Conservation (phyloP, 2,113 vertebrate genomes). For the Chlamydotis undulata region DNA sequence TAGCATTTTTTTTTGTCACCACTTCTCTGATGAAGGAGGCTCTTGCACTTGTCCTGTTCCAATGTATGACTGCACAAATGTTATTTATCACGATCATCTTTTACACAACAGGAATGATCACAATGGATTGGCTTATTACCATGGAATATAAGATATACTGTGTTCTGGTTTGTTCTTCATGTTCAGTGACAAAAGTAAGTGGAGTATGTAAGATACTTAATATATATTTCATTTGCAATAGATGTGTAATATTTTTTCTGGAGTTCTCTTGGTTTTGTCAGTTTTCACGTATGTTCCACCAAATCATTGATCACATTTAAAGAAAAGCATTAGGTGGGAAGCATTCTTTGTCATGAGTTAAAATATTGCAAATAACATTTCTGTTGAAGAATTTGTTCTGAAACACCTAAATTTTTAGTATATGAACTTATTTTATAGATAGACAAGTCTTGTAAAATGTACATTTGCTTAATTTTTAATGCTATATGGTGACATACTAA, state of each 20-base stretch:
- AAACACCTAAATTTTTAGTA: background rate
- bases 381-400: background rate
- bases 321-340: background rate
- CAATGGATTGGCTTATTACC: rapidly evolving
- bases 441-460: background rate
- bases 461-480: background rate
- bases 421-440: background rate
- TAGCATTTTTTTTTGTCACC: background rate
- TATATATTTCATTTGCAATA: background rate
- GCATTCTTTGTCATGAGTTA: background rate
- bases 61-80: background rate
- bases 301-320: rapidly evolving
- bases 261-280: background rate
- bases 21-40: background rate
- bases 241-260: background rate
- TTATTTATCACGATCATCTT: rapidly evolving
- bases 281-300: background rate
- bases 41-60: background rate
- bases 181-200: background rate
- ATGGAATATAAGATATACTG: rapidly evolving
- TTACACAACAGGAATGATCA: background rate
- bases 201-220: too few species aligned
- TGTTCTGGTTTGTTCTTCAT: background rate
- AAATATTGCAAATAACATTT: background rate
- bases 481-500: background rate